Conservation (phyloP, 2,888 invertebrate genomes). For the Yponomeuta plumbellus region DNA sequence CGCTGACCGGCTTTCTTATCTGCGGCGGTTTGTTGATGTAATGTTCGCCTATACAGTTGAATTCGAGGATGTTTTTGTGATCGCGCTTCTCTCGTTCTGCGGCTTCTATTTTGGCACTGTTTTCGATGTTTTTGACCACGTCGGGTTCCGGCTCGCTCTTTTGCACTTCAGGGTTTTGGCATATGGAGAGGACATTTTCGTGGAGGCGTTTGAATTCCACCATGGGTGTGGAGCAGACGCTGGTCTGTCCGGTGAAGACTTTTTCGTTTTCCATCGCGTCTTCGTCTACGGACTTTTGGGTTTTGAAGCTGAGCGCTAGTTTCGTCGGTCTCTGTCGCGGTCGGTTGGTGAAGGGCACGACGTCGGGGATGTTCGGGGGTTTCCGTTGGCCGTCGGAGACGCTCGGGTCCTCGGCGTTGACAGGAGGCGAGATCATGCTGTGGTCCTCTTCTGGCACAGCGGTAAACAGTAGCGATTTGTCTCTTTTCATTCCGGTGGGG, state of each 20-base stretch:
- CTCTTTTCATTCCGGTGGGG: slow-evolving; percentile 81
- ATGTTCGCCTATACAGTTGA: slow-evolving; percentile 65
- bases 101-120: slow-evolving; percentile 41
- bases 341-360: slow-evolving; percentile 70
- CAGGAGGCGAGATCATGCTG: slow-evolving; percentile 67
- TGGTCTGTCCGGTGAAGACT: slow-evolving; percentile 81
- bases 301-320: slow-evolving; percentile 75
- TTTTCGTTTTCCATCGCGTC: slow-evolving; percentile 71
- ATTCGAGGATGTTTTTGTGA: slow-evolving; percentile 53
- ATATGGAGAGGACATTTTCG: slow-evolving; percentile 84
- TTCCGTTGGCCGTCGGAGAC: slow-evolving; percentile 37
- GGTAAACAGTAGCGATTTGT: slow-evolving; percentile 87
- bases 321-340: slow-evolving; percentile 73
- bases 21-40: slow-evolving; percentile 69
- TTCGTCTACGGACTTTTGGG: slow-evolving; percentile 75
- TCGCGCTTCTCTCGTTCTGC: slow-evolving; percentile 54
- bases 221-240: slow-evolving; percentile 87
- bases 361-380: slow-evolving; percentile 62
- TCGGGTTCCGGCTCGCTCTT: slow-evolving; percentile 53
- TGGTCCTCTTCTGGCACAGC: slow-evolving; percentile 88
- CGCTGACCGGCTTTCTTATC: slow-evolving; percentile 71
- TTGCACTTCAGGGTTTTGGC: slow-evolving; percentile 79
- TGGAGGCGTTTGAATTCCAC: slow-evolving; percentile 85
- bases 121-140: slow-evolving; percentile 57
- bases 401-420: slow-evolving; percentile 20